Evolutionary conservation across 1,140 invertebrate genomes (phyloP), one percentile per base, ranked within the genome.

Genomic region (Leptoteleia sp.): DNA sequence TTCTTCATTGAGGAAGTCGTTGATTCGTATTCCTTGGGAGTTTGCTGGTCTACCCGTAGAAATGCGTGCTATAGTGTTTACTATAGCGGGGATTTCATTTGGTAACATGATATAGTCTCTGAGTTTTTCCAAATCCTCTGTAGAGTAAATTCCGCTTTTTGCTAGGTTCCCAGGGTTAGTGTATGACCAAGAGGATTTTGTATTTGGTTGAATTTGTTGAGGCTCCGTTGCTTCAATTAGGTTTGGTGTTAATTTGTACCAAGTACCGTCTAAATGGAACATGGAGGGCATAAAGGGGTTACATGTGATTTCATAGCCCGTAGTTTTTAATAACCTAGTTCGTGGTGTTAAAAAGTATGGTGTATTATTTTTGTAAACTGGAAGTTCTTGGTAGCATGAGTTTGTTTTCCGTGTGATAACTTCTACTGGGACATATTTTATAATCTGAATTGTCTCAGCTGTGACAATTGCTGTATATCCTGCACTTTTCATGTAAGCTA

Each of bases 401-500:
- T 25, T n/a, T 1, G 6, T 1, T 35, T 25, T 37, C 13, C 9
- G 4, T 0, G 50, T 0, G 25, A 9, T 29, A 6, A 75, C 42
- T 7, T 65, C 43, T 8, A 52, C 27, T 0, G 71, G 52, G 9
- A 52, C 9, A 16, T 61, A 75, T 61, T 67, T 57, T 4, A 73
- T 38, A 0, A 73, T 17, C 1, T 59, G 37, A 12, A 65, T 13
- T 9, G 19, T 6, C 45, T 75, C 52, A 0, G 64, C 70, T 1
- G 71, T 57, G 0, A 47, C n/a, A 9, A 75, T n/a, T 0, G 57
- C 75, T 3, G 65, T 78, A 11, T 78, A 61, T 3, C 78, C 72
- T 0, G 35, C 22, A 4, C 31, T 37, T 27, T 48, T 52, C 62
- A 71, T 70, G 7, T 33, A 59, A 1, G n/a, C 4, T 6, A 35